Evolutionary conservation across 1,140 invertebrate genomes (phyloP).

Genomic region (Drosophila asahinai): DNA sequence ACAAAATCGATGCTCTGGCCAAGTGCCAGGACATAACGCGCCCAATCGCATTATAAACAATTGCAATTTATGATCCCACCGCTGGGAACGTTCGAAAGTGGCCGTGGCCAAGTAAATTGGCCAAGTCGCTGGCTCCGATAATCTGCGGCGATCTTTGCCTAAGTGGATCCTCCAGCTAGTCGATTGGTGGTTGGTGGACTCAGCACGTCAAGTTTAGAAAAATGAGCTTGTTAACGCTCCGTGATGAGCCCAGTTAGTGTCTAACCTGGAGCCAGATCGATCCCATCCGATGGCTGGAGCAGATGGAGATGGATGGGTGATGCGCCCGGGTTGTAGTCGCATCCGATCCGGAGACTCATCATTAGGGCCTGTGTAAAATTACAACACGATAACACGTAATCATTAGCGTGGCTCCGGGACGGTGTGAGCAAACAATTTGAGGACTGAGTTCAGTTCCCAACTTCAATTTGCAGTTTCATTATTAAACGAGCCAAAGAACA

Average conservation of each 20-base stretch:
- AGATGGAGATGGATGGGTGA: conserved; percentile 50
- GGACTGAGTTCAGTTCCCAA: conserved; percentile 22
- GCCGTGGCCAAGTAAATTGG: conserved; percentile 39
- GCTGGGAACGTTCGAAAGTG: conserved; percentile 39
- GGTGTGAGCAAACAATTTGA: conserved; percentile 79
- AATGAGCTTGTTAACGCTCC: conserved; percentile 85
- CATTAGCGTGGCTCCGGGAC: conserved; percentile 67
- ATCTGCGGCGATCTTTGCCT: conserved; percentile 51
- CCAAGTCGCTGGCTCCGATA: conserved; percentile 21
- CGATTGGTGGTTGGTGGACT: conserved; percentile 40
- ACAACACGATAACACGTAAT: conserved; percentile 85
- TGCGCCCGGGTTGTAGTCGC: neutral
- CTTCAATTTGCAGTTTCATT: conserved; percentile 80
- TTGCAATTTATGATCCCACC: conserved; percentile 59
- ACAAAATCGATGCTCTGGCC: conserved; percentile 6
- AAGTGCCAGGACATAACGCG: conserved; percentile 46
- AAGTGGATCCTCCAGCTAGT: conserved; percentile 21
- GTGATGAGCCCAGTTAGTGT: conserved; percentile 84
- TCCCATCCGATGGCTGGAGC: conserved; percentile 51
- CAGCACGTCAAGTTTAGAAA: conserved; percentile 80
- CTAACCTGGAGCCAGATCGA: conserved; percentile 75
- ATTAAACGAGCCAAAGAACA: conserved; percentile 83
- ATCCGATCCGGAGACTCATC: conserved; percentile 50
- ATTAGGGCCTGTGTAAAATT: conserved; percentile 83
- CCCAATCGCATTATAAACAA: conserved; percentile 53